These are phyloP conservation scores for Mola mola DNA, from an alignment of 2,113 vertebrate species.

Conservation along the genomic window DNA sequence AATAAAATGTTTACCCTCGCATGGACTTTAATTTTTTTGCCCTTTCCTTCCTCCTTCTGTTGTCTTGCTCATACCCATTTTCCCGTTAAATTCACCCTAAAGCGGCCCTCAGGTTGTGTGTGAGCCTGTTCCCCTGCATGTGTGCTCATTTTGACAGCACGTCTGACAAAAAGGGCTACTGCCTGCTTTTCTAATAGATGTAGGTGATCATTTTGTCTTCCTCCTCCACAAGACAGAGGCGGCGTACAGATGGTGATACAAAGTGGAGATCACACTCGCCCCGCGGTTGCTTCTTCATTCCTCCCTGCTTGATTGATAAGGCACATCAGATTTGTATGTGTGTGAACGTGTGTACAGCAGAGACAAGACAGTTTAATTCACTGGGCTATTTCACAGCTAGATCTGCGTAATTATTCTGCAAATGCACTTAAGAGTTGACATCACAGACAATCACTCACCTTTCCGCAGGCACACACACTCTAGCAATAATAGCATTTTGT, in stretches of 20 bases:
- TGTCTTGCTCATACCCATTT: constrained; percentile 38
- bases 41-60: constrained; percentile 15
- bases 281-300: constrained; percentile 47
- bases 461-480: constrained; percentile 8
- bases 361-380: no score
- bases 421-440: constrained; percentile 64
- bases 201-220: constrained; percentile 41
- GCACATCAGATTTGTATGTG: constrained; percentile 46
- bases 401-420: constrained; percentile 62
- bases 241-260: constrained; percentile 28
- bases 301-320: constrained; percentile 63
- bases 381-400: constrained; percentile 58
- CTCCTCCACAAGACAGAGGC: constrained; percentile 32
- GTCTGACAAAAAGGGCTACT: constrained; percentile 9
- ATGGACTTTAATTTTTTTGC: constrained; percentile 12
- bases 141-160: not conserved
- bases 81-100: constrained; percentile 30
- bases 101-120: constrained; percentile 18
- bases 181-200: constrained; percentile 25
- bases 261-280: constrained; percentile 53
- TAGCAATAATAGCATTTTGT: constrained; percentile 47
- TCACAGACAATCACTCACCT: constrained; percentile 41
- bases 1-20: not conserved
- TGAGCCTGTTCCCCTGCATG: not conserved
- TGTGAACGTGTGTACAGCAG: not conserved